Base-by-base conservation (phyloP, 2,113 vertebrate species). In the Loxodonta africana region DNA sequence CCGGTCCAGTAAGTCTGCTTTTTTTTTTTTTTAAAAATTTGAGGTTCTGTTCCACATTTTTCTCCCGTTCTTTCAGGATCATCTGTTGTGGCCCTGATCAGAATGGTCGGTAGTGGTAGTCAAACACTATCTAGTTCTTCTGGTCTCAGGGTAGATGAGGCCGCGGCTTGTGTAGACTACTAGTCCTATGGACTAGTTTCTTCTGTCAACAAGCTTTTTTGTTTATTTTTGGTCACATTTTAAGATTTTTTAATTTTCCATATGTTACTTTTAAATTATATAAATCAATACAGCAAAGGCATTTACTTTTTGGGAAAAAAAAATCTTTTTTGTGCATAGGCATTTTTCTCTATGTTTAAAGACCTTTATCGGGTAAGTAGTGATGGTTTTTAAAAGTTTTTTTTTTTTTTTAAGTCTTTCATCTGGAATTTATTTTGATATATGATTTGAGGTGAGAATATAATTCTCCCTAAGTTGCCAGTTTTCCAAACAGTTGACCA, bases 161-260 rank as follows among this genome's bases (percentile, higher is more conserved):
- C 53, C 53, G 3, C 15, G 11, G 53, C 15, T 48, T 57, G 53
- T 57, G 53, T 57, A 12, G 53, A 17, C 53, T 57, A 17, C 15
- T 57, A 57, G 53, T 57, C 53, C 53, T 57, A 14, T 57, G 3
- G 15, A 57, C 15, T 57, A 57, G 11, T 57, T 57, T 57, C 53
- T 57, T 57, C 53, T 57, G 17, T 57, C 53, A 57, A 57, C 1
- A 57, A 57, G 9, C 8, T 73, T 95, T 94, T 48, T 74, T 57
- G 15, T 82, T 90, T 60, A n/a, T 77, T 96, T 95, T 95, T 12
- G 53, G 48, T 28, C 51, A 89, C 3, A 93, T 78, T 93, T 97
- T 30, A 69, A 74, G 2, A 77, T 96, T 90, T 67, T 15, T 82
- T n/a, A 67, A 18, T 91, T 73, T 95, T n/a, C n/a, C 28, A 90